Percentiles rank a stretch among this genome's conserved stretches.
Evolutionary conservation across 2,888 invertebrate genomes (phyloP).

Genomic region (Caenorhabditis zanzibari): DNA sequence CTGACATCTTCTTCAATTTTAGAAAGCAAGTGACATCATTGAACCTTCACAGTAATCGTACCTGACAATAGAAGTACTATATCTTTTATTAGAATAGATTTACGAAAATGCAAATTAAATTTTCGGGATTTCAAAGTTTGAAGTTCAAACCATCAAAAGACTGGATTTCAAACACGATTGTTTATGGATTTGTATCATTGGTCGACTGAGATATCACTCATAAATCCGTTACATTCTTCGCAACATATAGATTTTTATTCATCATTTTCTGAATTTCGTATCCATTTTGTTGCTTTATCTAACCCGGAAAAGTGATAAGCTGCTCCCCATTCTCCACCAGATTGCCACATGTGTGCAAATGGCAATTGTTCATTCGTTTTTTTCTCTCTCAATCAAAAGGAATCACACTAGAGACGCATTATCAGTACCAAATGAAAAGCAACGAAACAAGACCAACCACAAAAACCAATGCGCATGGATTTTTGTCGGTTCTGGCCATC

Average conservation of each 20-base stretch:
- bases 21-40: slow-evolving; percentile 17
- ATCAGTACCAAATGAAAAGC: slow-evolving; percentile 12
- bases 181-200: slow-evolving; percentile 29
- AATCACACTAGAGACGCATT: slow-evolving; percentile 52
- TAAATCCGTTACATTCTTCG: slow-evolving; percentile 7
- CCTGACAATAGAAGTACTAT: slow-evolving; percentile 6
- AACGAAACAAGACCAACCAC: slow-evolving; percentile 26
- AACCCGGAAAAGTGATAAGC: slow-evolving; percentile 62
- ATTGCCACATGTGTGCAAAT: slow-evolving; percentile 34
- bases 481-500: slow-evolving; percentile 20
- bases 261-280: background rate
- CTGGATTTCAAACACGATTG: slow-evolving; percentile 6
- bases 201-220: slow-evolving; percentile 18
- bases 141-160: background rate
- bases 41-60: background rate
- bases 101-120: background rate
- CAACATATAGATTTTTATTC: background rate
- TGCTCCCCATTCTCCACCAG: background rate
- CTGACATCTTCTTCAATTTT: background rate
- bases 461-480: slow-evolving; percentile 26
- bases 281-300: slow-evolving; percentile 34
- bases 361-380: slow-evolving; percentile 12
- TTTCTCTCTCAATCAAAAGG: background rate
- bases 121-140: slow-evolving; percentile 8
- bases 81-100: background rate